Percentiles rank a stretch among this genome's conserved stretches.
These are phyloP conservation scores for Tanypteryx hageni DNA, from an alignment of 2,888 invertebrate species.

Conservation along the genomic window DNA sequence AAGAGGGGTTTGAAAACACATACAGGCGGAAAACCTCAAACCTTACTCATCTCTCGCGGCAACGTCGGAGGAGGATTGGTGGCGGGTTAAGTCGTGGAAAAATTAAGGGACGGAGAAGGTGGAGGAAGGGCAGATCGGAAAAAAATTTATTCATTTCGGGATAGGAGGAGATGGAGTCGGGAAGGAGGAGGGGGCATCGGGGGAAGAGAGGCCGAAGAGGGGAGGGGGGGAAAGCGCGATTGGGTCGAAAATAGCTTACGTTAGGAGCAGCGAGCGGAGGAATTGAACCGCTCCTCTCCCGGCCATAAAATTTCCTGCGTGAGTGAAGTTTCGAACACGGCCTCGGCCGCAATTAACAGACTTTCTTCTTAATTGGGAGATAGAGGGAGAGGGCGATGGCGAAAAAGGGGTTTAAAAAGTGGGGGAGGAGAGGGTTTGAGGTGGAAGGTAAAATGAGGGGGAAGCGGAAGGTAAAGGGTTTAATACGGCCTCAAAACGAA, in stretches of 20 bases:
- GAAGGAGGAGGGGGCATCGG: neutral
- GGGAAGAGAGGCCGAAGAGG: neutral
- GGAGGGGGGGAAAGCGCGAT: conserved; percentile 36
- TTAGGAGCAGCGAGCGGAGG: neutral
- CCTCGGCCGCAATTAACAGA: conserved; percentile 60
- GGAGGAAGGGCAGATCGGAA: neutral
- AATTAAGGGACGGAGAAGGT: neutral
- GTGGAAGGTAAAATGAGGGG: neutral
- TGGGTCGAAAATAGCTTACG: conserved; percentile 42
- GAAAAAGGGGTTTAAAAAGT: neutral
- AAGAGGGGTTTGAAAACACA: neutral
- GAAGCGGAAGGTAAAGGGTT: conserved; percentile 37
- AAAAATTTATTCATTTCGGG: conserved; percentile 37
- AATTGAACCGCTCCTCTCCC: conserved; percentile 22
- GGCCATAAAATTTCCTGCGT: conserved; percentile 62
- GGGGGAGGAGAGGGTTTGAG: neutral
- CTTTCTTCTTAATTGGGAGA: conserved; percentile 64
- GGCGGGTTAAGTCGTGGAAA: too few relatives aligned
- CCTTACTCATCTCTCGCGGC: neutral
- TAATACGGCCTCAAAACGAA: conserved; percentile 63
- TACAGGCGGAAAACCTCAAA: neutral
- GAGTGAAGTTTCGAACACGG: conserved; percentile 58
- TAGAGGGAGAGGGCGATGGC: neutral
- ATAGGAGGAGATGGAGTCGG: neutral
- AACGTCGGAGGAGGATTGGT: neutral